Percentiles rank a stretch among this genome's conserved stretches.
These are phyloP conservation scores for Sarcophaga carnaria DNA, from an alignment of 2,888 invertebrate species.

Conservation along the genomic window DNA sequence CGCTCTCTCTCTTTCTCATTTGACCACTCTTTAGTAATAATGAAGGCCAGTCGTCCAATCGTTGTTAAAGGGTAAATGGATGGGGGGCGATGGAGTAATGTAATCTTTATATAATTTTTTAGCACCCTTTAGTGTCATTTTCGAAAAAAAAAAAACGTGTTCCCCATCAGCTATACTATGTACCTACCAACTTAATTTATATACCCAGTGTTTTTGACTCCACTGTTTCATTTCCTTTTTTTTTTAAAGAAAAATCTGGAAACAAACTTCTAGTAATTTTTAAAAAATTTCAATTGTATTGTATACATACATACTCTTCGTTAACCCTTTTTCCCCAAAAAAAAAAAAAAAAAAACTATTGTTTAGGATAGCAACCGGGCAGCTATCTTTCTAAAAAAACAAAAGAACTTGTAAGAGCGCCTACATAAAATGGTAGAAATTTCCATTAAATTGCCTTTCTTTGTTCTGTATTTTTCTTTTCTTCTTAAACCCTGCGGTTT, in stretches of 20 bases:
- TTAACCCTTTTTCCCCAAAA: too few relatives aligned
- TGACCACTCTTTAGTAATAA: not conserved
- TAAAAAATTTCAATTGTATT: slow-evolving; percentile 49
- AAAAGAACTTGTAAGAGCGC: too few relatives aligned
- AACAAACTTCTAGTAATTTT: slow-evolving; percentile 46
- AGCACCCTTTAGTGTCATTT: slow-evolving; percentile 69
- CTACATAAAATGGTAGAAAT: too few relatives aligned
- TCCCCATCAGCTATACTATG: not conserved
- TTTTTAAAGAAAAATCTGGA: slow-evolving; percentile 22
- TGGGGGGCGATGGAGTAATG: not conserved
- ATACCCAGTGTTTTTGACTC: slow-evolving; percentile 36
- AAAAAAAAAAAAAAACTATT: too few relatives aligned
- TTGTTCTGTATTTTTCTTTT: too few relatives aligned
- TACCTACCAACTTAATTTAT: slow-evolving; percentile 29
- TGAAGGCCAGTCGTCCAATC: not conserved
- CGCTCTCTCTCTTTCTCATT: not conserved
- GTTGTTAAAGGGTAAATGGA: not conserved
- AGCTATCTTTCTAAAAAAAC: too few relatives aligned
- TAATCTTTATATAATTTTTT: slow-evolving; percentile 67
- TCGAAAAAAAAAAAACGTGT: slow-evolving; percentile 8
- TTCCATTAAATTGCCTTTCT: too few relatives aligned
- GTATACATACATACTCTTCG: not conserved
- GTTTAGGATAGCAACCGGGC: too few relatives aligned
- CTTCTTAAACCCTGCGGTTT: too few relatives aligned
- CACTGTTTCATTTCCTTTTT: slow-evolving; percentile 14